Base-by-base conservation (phyloP, 1,140 invertebrate genomes). In the Phthorimaea operculella region DNA sequence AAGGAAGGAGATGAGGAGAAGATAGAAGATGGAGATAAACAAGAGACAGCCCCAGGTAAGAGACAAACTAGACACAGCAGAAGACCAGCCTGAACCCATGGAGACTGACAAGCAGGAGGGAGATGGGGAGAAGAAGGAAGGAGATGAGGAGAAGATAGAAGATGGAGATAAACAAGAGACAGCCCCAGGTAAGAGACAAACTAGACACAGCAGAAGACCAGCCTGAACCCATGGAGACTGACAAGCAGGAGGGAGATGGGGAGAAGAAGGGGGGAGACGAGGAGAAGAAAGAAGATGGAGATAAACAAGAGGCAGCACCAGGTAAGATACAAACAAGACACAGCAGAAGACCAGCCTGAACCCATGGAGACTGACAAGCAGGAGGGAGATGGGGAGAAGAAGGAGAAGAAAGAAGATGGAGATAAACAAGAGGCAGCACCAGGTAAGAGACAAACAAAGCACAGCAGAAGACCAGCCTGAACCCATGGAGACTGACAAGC, bases 41-140 rank as follows among this genome's bases (percentile, higher is more conserved):
- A 44, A 1, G 62, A 60, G 9, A 60, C 57, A 8, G 15, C 45
- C 2, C 39, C 39, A 9, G 39, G 11, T 12, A 9, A 42, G 39
- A 4, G 2, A n/a, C n/a, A 12, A 36, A 36, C 7, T 12, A 12
- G 34, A 36, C 7, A 36, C 34, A 0, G 47, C 21, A 1, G 52
- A 67, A 55, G 58, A 63, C 34, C 72, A 74, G 42, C 10, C 33
- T 1, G 72, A 73, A 33, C 51, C 72, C 0, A 66, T 68, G 63
- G 68, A 75, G 16, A 60, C 64, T 1, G 72, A 74, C 4, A 42
- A 56, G 54, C 58, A 44, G 39, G 44, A 52, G 52, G 52, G 45
- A 14, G 51, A 33, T 1, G 42, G 47, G 5, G 63, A 66, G 14
- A 55, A 74, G 33, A 34, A 34, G 33, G 6, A 6, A 7, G 33